phyloP scores from a whole-genome alignment of 2,797 vertebrate genomes.

The Artibeus lituratus region DNA sequence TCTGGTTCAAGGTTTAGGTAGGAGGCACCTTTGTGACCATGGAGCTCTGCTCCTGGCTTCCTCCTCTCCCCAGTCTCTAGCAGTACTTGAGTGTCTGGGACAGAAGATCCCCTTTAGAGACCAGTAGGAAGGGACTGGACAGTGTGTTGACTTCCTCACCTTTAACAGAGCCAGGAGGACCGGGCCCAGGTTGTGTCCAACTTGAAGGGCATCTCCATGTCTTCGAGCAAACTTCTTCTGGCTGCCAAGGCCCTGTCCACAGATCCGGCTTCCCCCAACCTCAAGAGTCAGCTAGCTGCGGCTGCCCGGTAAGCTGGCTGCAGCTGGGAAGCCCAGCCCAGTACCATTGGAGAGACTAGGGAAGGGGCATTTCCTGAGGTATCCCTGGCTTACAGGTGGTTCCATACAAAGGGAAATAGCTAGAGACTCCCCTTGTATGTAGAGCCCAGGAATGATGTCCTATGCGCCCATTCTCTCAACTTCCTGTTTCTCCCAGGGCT shows the following conservation, averaged over 20 bases:
- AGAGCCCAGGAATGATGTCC: not conserved
- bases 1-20: not conserved
- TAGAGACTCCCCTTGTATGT: not conserved
- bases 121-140: not conserved
- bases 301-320: conserved; percentile 91
- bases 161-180: conserved; percentile 92
- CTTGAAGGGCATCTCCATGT: conserved; percentile 98
- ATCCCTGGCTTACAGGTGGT: not conserved
- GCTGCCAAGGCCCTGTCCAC: conserved; percentile 96
- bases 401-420: not conserved
- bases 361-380: not conserved
- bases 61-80: not conserved
- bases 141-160: not conserved
- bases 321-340: conserved; percentile 36
- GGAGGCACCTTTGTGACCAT: not conserved
- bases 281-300: conserved; percentile 96
- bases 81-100: not conserved
- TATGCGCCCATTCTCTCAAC: not conserved
- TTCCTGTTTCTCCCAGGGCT: conserved; percentile 82
- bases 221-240: conserved; percentile 95
- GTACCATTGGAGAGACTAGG: not conserved
- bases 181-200: conserved; percentile 96
- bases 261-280: conserved; percentile 93
- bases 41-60: not conserved
- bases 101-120: conserved; percentile 13